Conservation (phyloP, 2,888 invertebrate genomes). For the Luffia ferchaultella region DNA sequence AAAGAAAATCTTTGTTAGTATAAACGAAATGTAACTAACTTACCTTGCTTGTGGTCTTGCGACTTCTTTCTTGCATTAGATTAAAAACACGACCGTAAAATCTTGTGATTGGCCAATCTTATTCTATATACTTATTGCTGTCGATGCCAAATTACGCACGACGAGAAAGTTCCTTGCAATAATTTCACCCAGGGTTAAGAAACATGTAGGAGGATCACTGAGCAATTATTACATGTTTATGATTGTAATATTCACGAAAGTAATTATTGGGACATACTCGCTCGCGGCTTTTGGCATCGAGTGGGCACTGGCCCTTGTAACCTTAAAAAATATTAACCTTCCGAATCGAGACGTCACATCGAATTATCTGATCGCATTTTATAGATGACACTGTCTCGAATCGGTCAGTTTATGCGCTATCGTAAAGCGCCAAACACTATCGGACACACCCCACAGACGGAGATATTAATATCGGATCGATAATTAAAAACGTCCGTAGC, state of each 20-base stretch:
- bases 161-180: constrained; percentile 4
- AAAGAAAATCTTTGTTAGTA: constrained; percentile 16
- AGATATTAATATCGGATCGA: constrained; percentile 30
- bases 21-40: constrained; percentile 31
- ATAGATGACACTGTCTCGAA: constrained; percentile 22
- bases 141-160: constrained; percentile 5
- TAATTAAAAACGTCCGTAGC: constrained; percentile 40
- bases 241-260: constrained; percentile 44
- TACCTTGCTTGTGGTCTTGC: constrained; percentile 41
- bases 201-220: constrained; percentile 40
- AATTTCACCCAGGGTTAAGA: neutral
- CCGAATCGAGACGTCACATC: constrained; percentile 27
- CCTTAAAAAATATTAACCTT: constrained; percentile 38
- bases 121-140: constrained; percentile 27
- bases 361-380: constrained; percentile 11
- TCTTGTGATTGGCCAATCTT: constrained; percentile 49
- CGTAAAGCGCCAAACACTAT: constrained; percentile 50
- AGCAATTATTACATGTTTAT: constrained; percentile 47
- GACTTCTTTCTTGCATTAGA: constrained; percentile 17
- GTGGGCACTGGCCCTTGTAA: constrained; percentile 9
- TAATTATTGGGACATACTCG: constrained; percentile 42
- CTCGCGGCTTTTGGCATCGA: constrained; percentile 47
- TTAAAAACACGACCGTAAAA: constrained; percentile 26
- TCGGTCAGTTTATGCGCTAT: constrained; percentile 26
- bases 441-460: constrained; percentile 45